These are phyloP conservation scores for Gadus macrocephalus DNA, from an alignment of 2,113 vertebrate genomes.

Conservation along the genomic window DNA sequence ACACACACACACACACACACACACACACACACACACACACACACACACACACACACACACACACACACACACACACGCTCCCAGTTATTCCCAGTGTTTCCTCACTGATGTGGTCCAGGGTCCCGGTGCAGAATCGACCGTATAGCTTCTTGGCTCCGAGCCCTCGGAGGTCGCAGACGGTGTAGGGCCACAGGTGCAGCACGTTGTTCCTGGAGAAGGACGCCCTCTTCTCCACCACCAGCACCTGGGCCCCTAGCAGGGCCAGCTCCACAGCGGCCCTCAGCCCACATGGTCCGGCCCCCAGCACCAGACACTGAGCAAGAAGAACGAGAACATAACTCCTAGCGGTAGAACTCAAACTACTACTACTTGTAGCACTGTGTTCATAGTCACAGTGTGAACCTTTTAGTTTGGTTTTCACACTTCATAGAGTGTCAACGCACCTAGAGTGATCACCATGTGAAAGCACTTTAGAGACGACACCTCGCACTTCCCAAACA, in stretches of 20 bases:
- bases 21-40: not conserved
- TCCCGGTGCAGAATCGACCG: slow-evolving; percentile 85
- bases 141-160: slow-evolving; percentile 94
- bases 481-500: too few relatives aligned
- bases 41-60: too few relatives aligned
- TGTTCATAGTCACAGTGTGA: too few relatives aligned
- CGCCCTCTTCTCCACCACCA: slow-evolving; percentile 86
- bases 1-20: too few relatives aligned
- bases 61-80: not conserved
- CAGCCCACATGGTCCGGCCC: slow-evolving; percentile 89
- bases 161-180: slow-evolving; percentile 83
- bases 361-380: too few relatives aligned
- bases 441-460: too few relatives aligned
- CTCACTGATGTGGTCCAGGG: slow-evolving; percentile 94
- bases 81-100: too few relatives aligned
- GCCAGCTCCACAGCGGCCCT: slow-evolving; percentile 85
- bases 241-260: slow-evolving; percentile 83
- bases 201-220: slow-evolving; percentile 93
- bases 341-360: too few relatives aligned
- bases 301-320: slow-evolving; percentile 86
- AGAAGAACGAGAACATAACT: not conserved
- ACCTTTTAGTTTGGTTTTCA: too few relatives aligned
- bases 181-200: slow-evolving; percentile 94
- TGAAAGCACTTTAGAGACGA: too few relatives aligned
- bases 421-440: too few relatives aligned